Base-by-base conservation (phyloP, 2,113 vertebrate species). In the Malurus cyaneus region DNA sequence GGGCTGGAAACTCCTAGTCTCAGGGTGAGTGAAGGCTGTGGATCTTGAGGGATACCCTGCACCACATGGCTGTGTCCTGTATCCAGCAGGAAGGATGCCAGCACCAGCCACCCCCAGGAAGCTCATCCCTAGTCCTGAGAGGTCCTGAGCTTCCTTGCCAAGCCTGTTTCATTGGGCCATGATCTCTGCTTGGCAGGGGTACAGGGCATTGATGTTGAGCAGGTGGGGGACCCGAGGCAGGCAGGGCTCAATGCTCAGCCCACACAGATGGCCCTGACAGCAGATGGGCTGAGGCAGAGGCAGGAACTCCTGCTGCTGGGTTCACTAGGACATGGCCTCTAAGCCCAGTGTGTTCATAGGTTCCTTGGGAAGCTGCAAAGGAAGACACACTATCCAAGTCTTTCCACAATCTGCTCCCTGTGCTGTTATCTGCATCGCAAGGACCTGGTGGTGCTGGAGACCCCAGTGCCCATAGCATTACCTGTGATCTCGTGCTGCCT, bases 401-500 rank as follows among this genome's bases (percentile, higher is more conserved):
- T 73, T 81, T 70, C 87, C 53, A 1, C 7, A 16, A 36, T 44
- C 79, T 47, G 54, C 53, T 44, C 50, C 72, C 86, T 77, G 32
- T 0, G 19, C 65, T 66, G 32, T 56, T 80, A 23, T 31, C 72
- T 57, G 60, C 66, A 46, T 65, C 59, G 29, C 71, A 47, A 25
- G 18, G 49, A 76, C 50, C 59, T 39, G 44, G 18, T 39, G 66
- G 74, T 78, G 85, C 60, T 0, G 0, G 41, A 80, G 59, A 61
- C 47, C 52, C 54, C 5, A 0, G 29, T 65, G 73, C 44, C 59
- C 2, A 0, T 49, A 53, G 59, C 23, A 25, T 77, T 98, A 99
- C 99, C 99, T 98, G 99, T 99, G 97, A 99, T 99, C 97, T 99
- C 99, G 0, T 99, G 99, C 96, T 99, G 99, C 93, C 99, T 98